phyloP scores from a whole-genome alignment of 2,113 vertebrate genomes.

The human (Homo sapiens) region GRCh38 chr12:10849001-10849500 shows the following conservation, averaged over 20 bases:
- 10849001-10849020: rapidly evolving
- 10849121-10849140: neutral
- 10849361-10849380: neutral
- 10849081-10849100: neutral
- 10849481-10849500: neutral
- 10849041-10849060: neutral
- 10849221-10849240: neutral
- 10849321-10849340: rapidly evolving
- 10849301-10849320: neutral
- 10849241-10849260: too few species aligned
- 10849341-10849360: too few species aligned
- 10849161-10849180: neutral
- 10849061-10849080: neutral
- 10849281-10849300: neutral
- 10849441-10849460: neutral
- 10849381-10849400: neutral
- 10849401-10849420: neutral
- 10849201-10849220: neutral
- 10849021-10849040: neutral
- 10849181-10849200: neutral
- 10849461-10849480: neutral
- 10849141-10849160: neutral
- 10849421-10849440: constrained; percentile 37
- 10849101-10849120: too few species aligned
- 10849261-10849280: too few species aligned